Base-by-base conservation (phyloP, 2,113 vertebrate genomes). In the Caranx ignobilis region DNA sequence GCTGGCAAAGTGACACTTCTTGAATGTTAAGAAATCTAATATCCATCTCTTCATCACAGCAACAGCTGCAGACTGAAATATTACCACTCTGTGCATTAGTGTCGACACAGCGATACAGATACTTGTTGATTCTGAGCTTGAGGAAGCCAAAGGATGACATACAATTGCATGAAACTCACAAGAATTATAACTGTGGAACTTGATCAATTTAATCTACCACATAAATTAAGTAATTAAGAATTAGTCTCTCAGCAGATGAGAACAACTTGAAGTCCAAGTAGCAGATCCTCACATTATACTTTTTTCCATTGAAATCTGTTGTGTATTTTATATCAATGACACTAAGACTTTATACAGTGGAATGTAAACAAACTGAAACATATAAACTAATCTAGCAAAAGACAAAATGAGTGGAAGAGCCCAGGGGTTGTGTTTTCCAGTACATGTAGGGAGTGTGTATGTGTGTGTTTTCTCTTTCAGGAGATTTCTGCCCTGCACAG, bases 31-130 rank as follows among this genome's bases (percentile, higher is more conserved):
- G 21, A 66, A 63, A 83, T 61, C 2, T 11, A 71, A 80, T 64
- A 54, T 79, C n/a, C 21, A 55, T 26, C 47, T 68, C 7, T 26
- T 60, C 21, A 15, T 63, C 61, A 34, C 37, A 47, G 35, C 52
- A 60, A 41, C 54, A 68, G 73, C 74, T 78, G 56, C 66, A 80
- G 63, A 61, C 50, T 45, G 63, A 75, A 67, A 71, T 74, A 41
- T 77, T 71, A 77, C 45, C 31, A 35, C 21, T 11, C 8, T 4
- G 4, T n/a, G 26, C 15, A 35, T 74, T 16, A 55, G 10, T 34
- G 67, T 78, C 71, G 45, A 84, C 81, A 61, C 0, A 37, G n/a
- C 47, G 10, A 66, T 32, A 31, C 21, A 35, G 52, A 45, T 35
- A 66, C 35, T 32, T 41, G 0, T 48, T 52, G 18, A 69, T 21